phyloP scores from a whole-genome alignment of 2,113 vertebrate species.

The Willisornis vidua region DNA sequence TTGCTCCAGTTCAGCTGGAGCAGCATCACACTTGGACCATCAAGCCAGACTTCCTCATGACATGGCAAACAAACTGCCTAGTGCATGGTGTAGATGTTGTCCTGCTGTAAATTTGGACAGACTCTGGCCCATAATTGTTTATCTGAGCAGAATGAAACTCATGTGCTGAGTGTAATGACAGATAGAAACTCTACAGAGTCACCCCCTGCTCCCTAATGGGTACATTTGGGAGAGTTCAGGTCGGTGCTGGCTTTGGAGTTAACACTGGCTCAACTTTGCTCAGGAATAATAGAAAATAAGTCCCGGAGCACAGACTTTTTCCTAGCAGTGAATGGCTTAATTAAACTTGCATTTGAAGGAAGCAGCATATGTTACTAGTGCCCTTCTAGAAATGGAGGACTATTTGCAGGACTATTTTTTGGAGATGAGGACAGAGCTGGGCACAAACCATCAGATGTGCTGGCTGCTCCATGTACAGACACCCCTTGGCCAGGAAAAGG shows the following conservation, averaged over 20 bases:
- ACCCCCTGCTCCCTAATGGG: not conserved
- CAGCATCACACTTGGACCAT: not conserved
- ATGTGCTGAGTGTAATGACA: not conserved
- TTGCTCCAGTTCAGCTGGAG: not conserved
- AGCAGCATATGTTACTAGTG: not conserved
- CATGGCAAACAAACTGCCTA: accelerated
- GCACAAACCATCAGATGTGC: not conserved
- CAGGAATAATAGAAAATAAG: not conserved
- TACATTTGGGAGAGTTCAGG: not conserved
- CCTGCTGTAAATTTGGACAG: not conserved
- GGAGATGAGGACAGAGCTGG: not conserved
- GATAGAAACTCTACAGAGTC: not conserved
- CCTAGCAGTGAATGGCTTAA: not conserved
- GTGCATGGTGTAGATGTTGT: accelerated
- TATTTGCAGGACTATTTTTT: not conserved
- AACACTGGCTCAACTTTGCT: not conserved
- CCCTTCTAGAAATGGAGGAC: not conserved
- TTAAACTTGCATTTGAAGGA: not conserved
- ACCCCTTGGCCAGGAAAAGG: not conserved
- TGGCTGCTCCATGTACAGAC: not conserved
- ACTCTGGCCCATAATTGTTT: accelerated
- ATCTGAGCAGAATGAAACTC: not conserved
- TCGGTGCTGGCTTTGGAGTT: not conserved
- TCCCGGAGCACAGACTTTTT: not conserved
- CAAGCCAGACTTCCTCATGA: not conserved